These are phyloP conservation scores for Zaprionus ghesquierei DNA, from an alignment of 1,140 invertebrate species.

Conservation along the genomic window DNA sequence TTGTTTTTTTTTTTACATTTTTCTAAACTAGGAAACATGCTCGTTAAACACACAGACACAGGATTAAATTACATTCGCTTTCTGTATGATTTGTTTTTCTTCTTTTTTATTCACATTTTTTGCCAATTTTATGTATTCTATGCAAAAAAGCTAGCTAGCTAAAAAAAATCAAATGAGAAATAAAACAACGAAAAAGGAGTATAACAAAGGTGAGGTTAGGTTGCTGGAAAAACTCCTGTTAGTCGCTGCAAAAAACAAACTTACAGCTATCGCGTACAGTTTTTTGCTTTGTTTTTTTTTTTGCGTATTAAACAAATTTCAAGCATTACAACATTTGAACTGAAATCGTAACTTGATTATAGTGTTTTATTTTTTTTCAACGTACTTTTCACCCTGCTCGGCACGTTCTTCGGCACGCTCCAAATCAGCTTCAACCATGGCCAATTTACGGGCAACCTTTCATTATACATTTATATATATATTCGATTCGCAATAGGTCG, in stretches of 20 bases:
- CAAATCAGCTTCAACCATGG: constrained; percentile 99
- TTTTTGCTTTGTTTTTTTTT: constrained; percentile 12
- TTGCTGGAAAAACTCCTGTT: constrained; percentile 41
- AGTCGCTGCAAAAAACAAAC: constrained; percentile 43
- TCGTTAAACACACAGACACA: constrained; percentile 34
- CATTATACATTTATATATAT: constrained; percentile 59
- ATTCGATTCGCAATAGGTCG: constrained; percentile 41
- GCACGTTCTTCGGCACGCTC: constrained; percentile 99
- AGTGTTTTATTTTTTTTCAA: constrained; percentile 78
- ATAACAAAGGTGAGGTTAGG: constrained; percentile 64
- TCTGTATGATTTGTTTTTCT: neutral
- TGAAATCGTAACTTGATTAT: constrained; percentile 7
- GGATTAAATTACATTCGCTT: constrained; percentile 26
- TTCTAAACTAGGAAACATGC: constrained; percentile 67
- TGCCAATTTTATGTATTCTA: constrained; percentile 22
- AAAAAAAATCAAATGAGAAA: constrained; percentile 40
- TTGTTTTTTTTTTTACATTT: constrained; percentile 21
- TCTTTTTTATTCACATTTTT: constrained; percentile 76
- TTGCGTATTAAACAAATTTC: constrained; percentile 29
- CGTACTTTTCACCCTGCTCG: constrained; percentile 99
- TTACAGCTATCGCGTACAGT: constrained; percentile 40
- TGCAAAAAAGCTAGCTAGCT: constrained; percentile 78
- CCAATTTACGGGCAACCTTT: constrained; percentile 99
- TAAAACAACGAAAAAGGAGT: constrained; percentile 33
- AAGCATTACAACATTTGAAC: constrained; percentile 45